A percentile compares a stretch with the other conserved stretches of the same genome.
Conservation (phyloP, 2,888 invertebrate species). For the Fabriciana adippe region DNA sequence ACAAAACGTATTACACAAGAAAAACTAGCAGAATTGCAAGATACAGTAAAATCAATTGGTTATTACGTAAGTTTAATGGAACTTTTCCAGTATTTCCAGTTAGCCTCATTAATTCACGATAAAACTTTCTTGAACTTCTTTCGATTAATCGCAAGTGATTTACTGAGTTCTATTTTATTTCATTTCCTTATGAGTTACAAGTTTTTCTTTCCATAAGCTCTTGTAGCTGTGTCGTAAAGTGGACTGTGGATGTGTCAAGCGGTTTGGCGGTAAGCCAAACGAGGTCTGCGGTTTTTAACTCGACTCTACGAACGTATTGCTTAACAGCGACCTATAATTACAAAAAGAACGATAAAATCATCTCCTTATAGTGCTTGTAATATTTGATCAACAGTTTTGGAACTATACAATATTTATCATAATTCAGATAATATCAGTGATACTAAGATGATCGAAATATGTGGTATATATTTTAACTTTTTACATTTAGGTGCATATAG, state of each 20-base stretch:
- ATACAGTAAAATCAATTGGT: slow-evolving; percentile 24
- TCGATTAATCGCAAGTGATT: slow-evolving; percentile 32
- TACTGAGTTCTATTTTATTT: slow-evolving; percentile 24
- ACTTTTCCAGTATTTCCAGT: slow-evolving; percentile 19
- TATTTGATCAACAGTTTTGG: not conserved
- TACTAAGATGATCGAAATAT: no score
- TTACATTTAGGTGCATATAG: no score
- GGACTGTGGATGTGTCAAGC: slow-evolving; percentile 62
- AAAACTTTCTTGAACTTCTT: slow-evolving; percentile 26
- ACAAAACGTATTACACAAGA: not conserved
- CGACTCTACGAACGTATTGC: slow-evolving; percentile 21
- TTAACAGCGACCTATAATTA: slow-evolving; percentile 16
- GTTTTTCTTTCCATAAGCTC: slow-evolving; percentile 22
- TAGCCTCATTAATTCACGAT: slow-evolving; percentile 29
- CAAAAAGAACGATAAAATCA: slow-evolving; percentile 3
- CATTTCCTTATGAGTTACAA: slow-evolving; percentile 30
- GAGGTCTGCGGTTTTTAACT: slow-evolving; percentile 32
- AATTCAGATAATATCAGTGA: no score
- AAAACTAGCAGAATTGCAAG: not conserved
- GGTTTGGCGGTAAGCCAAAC: slow-evolving; percentile 60
- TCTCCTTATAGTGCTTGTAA: not conserved
- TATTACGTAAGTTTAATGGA: slow-evolving; percentile 19
- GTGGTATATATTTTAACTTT: no score
- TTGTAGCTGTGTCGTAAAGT: slow-evolving; percentile 49
- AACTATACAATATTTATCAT: not conserved